These are phyloP conservation scores for Meteorus sp. DNA, from an alignment of 1,140 invertebrate genomes.

Conservation along the genomic window DNA sequence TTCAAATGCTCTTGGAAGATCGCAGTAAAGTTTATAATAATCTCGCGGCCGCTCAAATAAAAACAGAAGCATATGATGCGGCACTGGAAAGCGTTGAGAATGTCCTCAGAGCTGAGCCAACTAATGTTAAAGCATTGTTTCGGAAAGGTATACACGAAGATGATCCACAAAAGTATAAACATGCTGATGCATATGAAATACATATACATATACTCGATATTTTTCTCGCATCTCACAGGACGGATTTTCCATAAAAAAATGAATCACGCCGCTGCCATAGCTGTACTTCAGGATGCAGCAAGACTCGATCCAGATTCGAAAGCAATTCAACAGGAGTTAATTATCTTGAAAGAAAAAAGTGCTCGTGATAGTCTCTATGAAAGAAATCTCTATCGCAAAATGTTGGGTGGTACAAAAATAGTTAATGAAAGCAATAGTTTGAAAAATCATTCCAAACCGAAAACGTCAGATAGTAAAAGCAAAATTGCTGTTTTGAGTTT, in stretches of 20 bases:
- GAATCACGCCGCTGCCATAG: constrained; percentile 64
- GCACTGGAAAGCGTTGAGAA: constrained; percentile 79
- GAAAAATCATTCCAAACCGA: constrained; percentile 9
- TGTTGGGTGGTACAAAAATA: constrained; percentile 58
- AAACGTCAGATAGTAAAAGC: constrained; percentile 28
- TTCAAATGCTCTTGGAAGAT: constrained; percentile 72
- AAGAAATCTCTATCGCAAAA: constrained; percentile 68
- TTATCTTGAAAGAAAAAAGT: constrained; percentile 61
- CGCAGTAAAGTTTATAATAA: constrained; percentile 85
- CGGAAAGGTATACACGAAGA: constrained; percentile 85
- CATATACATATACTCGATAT: constrained; percentile 21
- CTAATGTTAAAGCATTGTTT: constrained; percentile 88
- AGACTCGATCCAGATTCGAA: constrained; percentile 64
- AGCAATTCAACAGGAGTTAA: constrained; percentile 64
- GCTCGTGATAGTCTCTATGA: constrained; percentile 62
- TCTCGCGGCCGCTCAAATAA: constrained; percentile 85
- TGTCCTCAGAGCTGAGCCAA: constrained; percentile 79
- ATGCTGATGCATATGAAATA: not conserved
- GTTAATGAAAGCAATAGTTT: no score
- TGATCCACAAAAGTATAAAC: no score
- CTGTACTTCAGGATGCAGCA: constrained; percentile 62
- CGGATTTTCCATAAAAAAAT: constrained; percentile 66
- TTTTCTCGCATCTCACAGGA: constrained; percentile 44
- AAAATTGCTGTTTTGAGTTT: constrained; percentile 47
- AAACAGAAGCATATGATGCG: constrained; percentile 78